A percentile compares a stretch with the other conserved stretches of the same genome.
Conservation (phyloP, 2,113 vertebrate species). For the Salvelinus sp. region DNA sequence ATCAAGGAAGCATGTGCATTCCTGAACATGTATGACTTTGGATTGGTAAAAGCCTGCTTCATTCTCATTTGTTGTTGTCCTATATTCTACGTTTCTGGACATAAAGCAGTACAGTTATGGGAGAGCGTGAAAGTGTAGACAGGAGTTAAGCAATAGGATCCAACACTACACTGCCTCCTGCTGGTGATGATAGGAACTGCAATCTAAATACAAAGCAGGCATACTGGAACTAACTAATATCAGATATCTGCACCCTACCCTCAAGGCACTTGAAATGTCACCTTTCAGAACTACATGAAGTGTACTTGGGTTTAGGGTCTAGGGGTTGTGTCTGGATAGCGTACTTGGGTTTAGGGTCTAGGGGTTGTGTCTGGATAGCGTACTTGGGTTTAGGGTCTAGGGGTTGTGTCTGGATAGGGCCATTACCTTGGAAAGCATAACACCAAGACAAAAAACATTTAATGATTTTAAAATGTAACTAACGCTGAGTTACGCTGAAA, state of each 20-base stretch:
- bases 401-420: background rate
- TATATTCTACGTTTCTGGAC: background rate
- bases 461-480: background rate
- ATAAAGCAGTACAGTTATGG: background rate
- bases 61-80: background rate
- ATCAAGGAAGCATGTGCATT: conserved; percentile 28
- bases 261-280: background rate
- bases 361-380: too few relatives aligned
- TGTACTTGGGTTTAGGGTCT: background rate
- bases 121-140: background rate
- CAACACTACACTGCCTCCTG: conserved; percentile 27
- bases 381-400: background rate
- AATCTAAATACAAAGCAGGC: background rate
- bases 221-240: too few relatives aligned
- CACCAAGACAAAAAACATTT: background rate
- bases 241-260: too few relatives aligned
- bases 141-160: background rate
- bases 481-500: conserved; percentile 16
- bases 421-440: too few relatives aligned
- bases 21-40: background rate
- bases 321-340: background rate
- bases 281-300: background rate
- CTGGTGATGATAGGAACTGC: conserved; percentile 12
- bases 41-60: background rate
- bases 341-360: too few relatives aligned